Percentiles rank a stretch among this genome's conserved stretches.
These are phyloP conservation scores for Endotricha flammealis DNA, from an alignment of 2,888 invertebrate species.

Conservation along the genomic window DNA sequence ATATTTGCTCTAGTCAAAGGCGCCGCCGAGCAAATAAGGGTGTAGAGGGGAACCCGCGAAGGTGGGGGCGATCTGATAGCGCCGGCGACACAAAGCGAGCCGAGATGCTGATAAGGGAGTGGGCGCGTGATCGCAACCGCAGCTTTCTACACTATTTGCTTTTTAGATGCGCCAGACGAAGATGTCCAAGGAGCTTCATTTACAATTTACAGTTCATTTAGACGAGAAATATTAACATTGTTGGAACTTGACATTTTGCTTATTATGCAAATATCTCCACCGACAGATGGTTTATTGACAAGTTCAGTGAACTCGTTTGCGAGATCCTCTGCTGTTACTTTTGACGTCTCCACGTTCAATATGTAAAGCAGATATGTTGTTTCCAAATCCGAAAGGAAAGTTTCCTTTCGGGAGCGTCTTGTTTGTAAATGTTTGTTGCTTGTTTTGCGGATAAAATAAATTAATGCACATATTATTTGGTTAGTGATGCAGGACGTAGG, in stretches of 20 bases:
- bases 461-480: constrained; percentile 73
- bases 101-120: constrained; percentile 59
- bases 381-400: constrained; percentile 36
- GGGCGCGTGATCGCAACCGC: constrained; percentile 44
- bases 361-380: constrained; percentile 41
- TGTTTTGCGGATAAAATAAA: constrained; percentile 55
- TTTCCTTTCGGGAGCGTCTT: constrained; percentile 34
- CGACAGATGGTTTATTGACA: constrained; percentile 59
- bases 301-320: constrained; percentile 49
- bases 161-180: constrained; percentile 30
- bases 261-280: constrained; percentile 62
- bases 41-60: constrained; percentile 34
- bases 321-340: constrained; percentile 31
- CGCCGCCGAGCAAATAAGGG: constrained; percentile 61
- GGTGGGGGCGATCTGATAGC: constrained; percentile 59
- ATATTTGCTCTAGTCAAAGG: constrained; percentile 72
- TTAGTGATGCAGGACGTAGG: constrained; percentile 53
- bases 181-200: constrained; percentile 17
- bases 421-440: constrained; percentile 35
- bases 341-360: constrained; percentile 36
- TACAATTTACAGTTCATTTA: constrained; percentile 12
- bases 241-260: constrained; percentile 26
- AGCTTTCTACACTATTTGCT: constrained; percentile 41
- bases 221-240: constrained; percentile 30
- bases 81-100: constrained; percentile 51